phyloP scores from a whole-genome alignment of 2,113 vertebrate genomes.

The Micromys minutus region DNA sequence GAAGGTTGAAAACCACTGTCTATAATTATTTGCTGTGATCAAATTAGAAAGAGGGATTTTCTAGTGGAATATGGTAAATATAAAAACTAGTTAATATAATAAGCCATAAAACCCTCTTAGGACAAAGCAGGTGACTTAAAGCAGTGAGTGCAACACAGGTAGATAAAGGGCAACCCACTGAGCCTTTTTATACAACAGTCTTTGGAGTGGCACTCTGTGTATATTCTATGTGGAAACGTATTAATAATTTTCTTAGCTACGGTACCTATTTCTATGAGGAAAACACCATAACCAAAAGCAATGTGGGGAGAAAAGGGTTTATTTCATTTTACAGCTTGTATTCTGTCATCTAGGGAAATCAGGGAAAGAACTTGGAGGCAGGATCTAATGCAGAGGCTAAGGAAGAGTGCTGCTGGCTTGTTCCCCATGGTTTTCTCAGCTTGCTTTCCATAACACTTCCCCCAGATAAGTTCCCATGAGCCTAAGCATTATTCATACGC shows the following conservation, averaged over 20 bases:
- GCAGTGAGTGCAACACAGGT: not conserved
- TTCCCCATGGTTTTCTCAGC: not conserved
- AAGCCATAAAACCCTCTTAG: constrained; percentile 12
- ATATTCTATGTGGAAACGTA: not conserved
- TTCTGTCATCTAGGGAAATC: not conserved
- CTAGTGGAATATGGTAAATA: constrained; percentile 8
- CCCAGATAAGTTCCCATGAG: not conserved
- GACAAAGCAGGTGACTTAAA: not conserved
- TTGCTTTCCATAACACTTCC: not conserved
- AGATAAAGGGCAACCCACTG: not conserved
- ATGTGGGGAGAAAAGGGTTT: not conserved
- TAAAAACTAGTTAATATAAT: not conserved
- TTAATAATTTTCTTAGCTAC: not conserved
- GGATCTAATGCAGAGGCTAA: not conserved
- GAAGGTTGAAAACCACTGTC: not conserved
- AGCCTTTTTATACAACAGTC: not conserved
- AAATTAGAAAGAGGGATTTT: not conserved
- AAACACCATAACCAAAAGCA: not conserved
- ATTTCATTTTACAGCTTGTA: not conserved
- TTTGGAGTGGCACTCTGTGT: not conserved
- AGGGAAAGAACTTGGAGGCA: not conserved
- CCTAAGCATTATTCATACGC: not conserved
- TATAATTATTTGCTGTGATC: not conserved
- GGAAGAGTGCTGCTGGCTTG: not conserved
- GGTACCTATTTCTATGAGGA: not conserved